These are phyloP conservation scores for Oreortyx pictus DNA, from an alignment of 2,797 vertebrate species.

Conservation along the genomic window DNA sequence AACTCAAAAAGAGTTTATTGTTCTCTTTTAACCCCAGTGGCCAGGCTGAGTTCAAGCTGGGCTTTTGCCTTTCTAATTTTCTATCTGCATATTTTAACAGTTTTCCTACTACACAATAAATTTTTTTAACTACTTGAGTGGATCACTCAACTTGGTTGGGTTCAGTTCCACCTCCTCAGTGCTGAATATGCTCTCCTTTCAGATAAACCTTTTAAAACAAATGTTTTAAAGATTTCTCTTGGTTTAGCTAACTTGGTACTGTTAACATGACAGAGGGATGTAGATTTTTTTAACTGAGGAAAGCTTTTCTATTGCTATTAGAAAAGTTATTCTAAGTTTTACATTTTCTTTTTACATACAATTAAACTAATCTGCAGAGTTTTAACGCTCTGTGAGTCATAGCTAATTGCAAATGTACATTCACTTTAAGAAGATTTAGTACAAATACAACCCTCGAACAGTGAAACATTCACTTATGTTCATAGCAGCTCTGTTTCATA, in stretches of 20 bases:
- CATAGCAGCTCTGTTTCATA: conserved; percentile 9
- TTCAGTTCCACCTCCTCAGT: not conserved
- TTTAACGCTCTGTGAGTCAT: conserved; percentile 71
- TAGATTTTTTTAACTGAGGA: not conserved
- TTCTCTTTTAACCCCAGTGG: too few relatives aligned
- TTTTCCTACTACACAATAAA: not conserved
- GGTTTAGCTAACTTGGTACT: not conserved
- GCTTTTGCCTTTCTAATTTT: too few relatives aligned
- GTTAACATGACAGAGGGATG: not conserved
- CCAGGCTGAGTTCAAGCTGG: too few relatives aligned
- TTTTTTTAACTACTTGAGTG: not conserved
- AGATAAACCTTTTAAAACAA: not conserved
- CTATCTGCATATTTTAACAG: too few relatives aligned
- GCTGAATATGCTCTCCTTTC: not conserved
- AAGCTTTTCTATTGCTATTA: not conserved
- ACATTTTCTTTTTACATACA: conserved; percentile 30
- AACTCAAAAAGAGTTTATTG: not conserved
- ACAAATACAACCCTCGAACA: conserved; percentile 63
- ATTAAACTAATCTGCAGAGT: conserved; percentile 55
- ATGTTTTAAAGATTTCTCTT: not conserved
- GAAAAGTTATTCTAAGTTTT: conserved; percentile 21
- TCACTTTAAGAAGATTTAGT: conserved; percentile 67
- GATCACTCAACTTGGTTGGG: not conserved
- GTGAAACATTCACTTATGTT: conserved; percentile 33
- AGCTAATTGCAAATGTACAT: conserved; percentile 70